Conservation (phyloP, 2,113 vertebrate species). For the Nerophis lumbriciformis region DNA sequence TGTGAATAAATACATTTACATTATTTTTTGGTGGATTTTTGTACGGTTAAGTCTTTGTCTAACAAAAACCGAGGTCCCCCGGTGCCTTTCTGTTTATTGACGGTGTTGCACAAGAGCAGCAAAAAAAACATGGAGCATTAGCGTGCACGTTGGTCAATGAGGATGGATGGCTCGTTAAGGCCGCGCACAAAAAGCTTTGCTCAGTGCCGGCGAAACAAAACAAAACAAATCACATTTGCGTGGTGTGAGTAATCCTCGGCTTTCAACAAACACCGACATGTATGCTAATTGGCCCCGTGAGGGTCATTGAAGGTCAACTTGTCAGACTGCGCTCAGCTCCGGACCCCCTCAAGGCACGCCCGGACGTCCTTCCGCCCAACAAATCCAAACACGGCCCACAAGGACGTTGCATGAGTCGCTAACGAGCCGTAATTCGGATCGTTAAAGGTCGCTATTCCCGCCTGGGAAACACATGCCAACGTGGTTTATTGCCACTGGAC, state of each 20-base stretch:
- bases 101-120: too few species aligned
- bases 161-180: too few species aligned
- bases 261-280: slow-evolving; percentile 2
- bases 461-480: background rate
- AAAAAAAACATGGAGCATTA: too few species aligned
- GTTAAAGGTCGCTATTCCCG: slow-evolving; percentile 42
- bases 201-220: too few species aligned
- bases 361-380: background rate
- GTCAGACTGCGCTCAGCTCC: slow-evolving; percentile 17
- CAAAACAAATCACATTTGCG: too few species aligned
- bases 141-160: too few species aligned
- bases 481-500: background rate
- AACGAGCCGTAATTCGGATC: slow-evolving; percentile 37
- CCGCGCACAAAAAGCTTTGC: too few species aligned
- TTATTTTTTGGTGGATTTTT: too few species aligned
- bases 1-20: too few species aligned
- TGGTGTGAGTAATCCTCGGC: background rate
- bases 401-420: slow-evolving; percentile 16
- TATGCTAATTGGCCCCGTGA: slow-evolving; percentile 13
- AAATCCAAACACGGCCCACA: slow-evolving; percentile 9
- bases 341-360: slow-evolving; percentile 13
- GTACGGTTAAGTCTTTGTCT: too few species aligned
- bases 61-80: too few species aligned
- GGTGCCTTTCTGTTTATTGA: too few species aligned
- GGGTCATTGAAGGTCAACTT: slow-evolving; percentile 39